Base-by-base conservation (phyloP, 2,797 vertebrate genomes). In the Amniataba percoides region DNA sequence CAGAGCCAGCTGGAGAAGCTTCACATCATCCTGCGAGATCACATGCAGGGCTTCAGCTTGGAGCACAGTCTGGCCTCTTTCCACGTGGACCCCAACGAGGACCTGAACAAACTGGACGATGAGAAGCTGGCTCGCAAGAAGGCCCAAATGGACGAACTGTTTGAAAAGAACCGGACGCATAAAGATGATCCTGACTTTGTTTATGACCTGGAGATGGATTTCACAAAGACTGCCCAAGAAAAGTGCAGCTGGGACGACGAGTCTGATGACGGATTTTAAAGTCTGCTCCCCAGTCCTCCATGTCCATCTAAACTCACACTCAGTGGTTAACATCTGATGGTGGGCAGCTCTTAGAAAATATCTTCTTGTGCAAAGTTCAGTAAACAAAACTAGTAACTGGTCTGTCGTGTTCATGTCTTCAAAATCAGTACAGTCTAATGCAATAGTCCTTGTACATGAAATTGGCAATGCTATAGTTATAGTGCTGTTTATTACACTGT, bases 51-150 rank as follows among this genome's bases (percentile, higher is more conserved):
- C 14, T 87, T 95, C 61, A 97, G 90, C 66, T 89, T 98, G 81
- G 92, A 96, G 60, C 91, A 95, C 63, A 95, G 96, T 77, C 89
- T n/a, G 1, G 88, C 56, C 67, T 95, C 95, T 1, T 93, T 96
- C 49, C 84, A 69, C 13, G 77, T 97, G 39, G 94, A 97, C 86
- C 95, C 96, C 0, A 91, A 96, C 1, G 94, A 97, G 78, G 97
- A 99, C 83, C 92, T 99, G 57, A 99, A 99, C 92, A 98, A 97
- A 89, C 92, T 99, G 39, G 95, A 95, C 14, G 97, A 99, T 9
- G 93, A 95, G 25, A 96, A 97, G 14, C 92, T 99, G 43, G 93
- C 94, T 53, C 96, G 94, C 77, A 97, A 95, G 88, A 99, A 99
- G 87, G 94, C 91, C 42, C 94, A 97, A 86, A 99, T 99, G 98